A percentile compares a stretch with the other conserved stretches of the same genome.
These are phyloP conservation scores for Cephalopholis sonnerati DNA, from an alignment of 2,113 vertebrate genomes.

Conservation along the genomic window DNA sequence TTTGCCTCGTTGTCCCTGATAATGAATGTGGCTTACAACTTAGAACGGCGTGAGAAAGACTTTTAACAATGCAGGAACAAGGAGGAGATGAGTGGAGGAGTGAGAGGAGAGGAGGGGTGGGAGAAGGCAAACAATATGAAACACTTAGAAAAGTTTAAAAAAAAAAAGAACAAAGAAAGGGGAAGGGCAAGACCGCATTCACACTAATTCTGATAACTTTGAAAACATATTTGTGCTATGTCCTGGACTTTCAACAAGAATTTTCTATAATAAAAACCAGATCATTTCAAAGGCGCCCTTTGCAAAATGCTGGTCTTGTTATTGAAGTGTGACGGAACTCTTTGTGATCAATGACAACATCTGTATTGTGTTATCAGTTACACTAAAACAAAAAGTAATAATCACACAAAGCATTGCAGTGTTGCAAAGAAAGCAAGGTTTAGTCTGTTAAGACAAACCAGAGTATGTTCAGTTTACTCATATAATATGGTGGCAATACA, in stretches of 20 bases:
- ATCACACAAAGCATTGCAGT: neutral
- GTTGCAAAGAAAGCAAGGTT: neutral
- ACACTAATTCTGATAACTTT: neutral
- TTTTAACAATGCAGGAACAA: slow-evolving; percentile 54
- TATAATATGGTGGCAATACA: too few species aligned
- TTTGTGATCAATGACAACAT: slow-evolving; percentile 23
- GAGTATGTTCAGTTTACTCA: too few species aligned
- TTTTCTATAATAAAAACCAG: too few species aligned
- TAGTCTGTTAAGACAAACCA: neutral
- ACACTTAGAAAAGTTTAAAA: neutral
- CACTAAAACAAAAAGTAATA: neutral
- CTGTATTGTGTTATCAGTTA: neutral
- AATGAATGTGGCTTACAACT: slow-evolving; percentile 72
- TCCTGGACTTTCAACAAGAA: slow-evolving; percentile 27
- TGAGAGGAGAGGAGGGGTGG: neutral
- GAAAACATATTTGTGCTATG: slow-evolving; percentile 1
- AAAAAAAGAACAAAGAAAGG: neutral
- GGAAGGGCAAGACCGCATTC: neutral
- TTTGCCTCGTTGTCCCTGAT: slow-evolving; percentile 72
- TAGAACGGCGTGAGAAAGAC: slow-evolving; percentile 56
- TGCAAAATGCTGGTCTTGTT: neutral
- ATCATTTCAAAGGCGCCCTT: neutral
- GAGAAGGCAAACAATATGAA: slow-evolving; percentile 5
- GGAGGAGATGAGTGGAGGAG: slow-evolving; percentile 21
- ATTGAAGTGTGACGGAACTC: neutral